Percentiles rank a stretch among this genome's conserved stretches.
phyloP scores from a whole-genome alignment of 1,140 invertebrate genomes.

The Frieseomelitta varia region DNA sequence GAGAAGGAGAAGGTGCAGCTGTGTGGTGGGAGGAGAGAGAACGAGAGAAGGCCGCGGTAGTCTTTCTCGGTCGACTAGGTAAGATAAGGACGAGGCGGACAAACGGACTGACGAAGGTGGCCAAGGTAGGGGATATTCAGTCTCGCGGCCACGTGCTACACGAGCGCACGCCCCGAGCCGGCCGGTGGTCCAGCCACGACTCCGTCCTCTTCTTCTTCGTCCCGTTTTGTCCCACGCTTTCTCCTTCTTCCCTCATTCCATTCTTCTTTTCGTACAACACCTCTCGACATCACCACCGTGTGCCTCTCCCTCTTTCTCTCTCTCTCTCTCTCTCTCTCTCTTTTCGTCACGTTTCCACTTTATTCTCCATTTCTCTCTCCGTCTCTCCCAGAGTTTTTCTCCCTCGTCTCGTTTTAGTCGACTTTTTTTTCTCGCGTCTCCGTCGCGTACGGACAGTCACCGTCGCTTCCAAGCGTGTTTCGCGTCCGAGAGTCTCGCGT shows the following conservation, averaged over 20 bases:
- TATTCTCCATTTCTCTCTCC: background rate
- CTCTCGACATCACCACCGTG: background rate
- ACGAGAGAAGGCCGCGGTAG: slow-evolving; percentile 74
- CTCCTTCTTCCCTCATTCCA: slow-evolving; percentile 41
- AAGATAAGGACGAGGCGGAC: slow-evolving; percentile 78
- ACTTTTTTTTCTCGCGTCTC: background rate
- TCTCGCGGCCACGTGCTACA: slow-evolving; percentile 81
- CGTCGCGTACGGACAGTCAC: background rate
- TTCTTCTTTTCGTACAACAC: slow-evolving; percentile 33
- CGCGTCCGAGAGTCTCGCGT: background rate
- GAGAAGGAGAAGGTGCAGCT: slow-evolving; percentile 39
- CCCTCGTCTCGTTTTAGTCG: background rate
- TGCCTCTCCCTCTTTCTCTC: background rate
- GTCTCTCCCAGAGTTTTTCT: background rate
- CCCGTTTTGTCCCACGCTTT: slow-evolving; percentile 56
- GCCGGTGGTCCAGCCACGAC: slow-evolving; percentile 69
- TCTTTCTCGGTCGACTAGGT: slow-evolving; percentile 73
- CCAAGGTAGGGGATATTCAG: slow-evolving; percentile 79
- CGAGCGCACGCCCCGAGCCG: slow-evolving; percentile 79
- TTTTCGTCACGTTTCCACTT: background rate
- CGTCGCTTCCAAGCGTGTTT: background rate
- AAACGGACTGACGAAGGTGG: slow-evolving; percentile 77
- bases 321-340: too few species aligned
- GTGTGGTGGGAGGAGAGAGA: slow-evolving; percentile 68
- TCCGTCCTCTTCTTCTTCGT: slow-evolving; percentile 58